Conservation (phyloP, 2,113 vertebrate genomes). For the Crotophaga sulcirostris region DNA sequence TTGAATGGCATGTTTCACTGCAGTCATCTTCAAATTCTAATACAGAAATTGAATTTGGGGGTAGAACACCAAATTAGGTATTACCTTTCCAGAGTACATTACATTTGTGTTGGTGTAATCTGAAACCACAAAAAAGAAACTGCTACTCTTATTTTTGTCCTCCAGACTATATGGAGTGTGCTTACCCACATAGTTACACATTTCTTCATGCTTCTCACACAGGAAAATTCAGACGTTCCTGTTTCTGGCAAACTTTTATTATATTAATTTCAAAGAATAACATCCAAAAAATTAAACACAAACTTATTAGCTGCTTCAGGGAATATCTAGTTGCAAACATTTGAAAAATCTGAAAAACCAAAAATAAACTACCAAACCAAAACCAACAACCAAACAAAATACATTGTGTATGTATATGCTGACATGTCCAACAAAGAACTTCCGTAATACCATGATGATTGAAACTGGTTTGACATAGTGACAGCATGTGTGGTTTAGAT, state of each 20-base stretch:
- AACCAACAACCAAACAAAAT: not conserved
- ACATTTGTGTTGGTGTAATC: not conserved
- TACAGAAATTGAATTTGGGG: not conserved
- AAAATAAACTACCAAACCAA: not conserved
- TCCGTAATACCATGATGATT: not conserved
- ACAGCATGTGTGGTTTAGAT: not conserved
- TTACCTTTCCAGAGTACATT: not conserved
- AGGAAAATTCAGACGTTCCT: not conserved
- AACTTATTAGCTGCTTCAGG: not conserved
- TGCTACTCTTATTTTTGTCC: not conserved
- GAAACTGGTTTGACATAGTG: slow-evolving; percentile 37
- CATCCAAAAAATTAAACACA: not conserved
- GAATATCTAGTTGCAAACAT: not conserved
- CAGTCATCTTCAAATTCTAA: not conserved
- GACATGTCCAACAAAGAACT: slow-evolving; percentile 24
- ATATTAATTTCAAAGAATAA: not conserved
- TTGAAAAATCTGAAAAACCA: not conserved
- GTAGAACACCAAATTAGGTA: not conserved
- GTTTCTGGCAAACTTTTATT: not conserved
- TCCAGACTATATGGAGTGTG: not conserved
- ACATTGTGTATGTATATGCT: not conserved
- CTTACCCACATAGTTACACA: not conserved
- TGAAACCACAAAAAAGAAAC: not conserved
- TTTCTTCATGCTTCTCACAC: not conserved
- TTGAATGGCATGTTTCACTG: not conserved